Evolutionary conservation across 2,113 vertebrate genomes (phyloP), one percentile per base, ranked within the genome.

Genomic region (Colinus virginianus): DNA sequence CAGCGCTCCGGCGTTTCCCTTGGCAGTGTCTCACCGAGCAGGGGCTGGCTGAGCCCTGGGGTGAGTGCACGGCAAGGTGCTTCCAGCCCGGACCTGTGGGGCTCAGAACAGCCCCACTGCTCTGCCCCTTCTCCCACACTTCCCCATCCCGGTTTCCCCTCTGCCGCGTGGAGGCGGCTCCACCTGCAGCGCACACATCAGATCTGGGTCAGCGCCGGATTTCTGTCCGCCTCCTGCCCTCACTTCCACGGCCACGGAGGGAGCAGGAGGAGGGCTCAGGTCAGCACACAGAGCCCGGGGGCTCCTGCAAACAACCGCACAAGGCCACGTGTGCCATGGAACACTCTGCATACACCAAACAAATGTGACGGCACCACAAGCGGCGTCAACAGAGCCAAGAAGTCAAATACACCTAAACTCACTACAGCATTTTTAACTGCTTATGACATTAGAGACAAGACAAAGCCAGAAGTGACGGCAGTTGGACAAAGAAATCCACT

Each of bases 201-300:
- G 62, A 90, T 84, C 89, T 92, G 84, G 93, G 94, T 94, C 91
- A 92, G 43, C 53, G 11, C 51, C 56, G 80, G 84, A 89, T 76
- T 81, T 63, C 81, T 68, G 32, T 64, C 10, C 8, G 56, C 28
- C 66, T 32, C 1, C 22, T 64, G 77, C 63, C 68, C 61, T 43
- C 21, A 3, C 0, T 21, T 26, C 3, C 30, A 66, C 0, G 14
- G 58, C 75, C 75, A 17, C 1, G 0, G 83, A 1, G 2, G 82
- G 40, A 56, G 22, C 0, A 1, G 63, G 66, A 87, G 36, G 25
- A 12, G 43, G 16, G 46, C 22, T 26, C n/a, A 13, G 66, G 45
- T n/a, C 66, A 68, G 43, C 66, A 36, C 0, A 3, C 19, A 46
- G n/a, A 46, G 6, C 5, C 21, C 69, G 9, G 16, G 9, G 58